Evolutionary conservation across 2,797 vertebrate species (phyloP), one percentile per base, ranked within the genome.

Genomic region (Tachyglossus aculeatus): DNA sequence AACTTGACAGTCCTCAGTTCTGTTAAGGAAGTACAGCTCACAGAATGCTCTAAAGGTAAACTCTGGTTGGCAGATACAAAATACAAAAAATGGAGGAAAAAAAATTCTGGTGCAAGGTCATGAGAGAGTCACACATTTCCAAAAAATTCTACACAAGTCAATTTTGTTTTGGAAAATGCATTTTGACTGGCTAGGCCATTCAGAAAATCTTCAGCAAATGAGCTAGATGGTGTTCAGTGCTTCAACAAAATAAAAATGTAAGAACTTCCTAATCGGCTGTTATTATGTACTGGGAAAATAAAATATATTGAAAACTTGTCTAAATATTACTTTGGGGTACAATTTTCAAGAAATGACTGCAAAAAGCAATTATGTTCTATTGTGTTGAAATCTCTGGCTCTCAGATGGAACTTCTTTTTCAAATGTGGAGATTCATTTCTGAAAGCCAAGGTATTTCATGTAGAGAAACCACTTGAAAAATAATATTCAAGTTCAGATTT

Each of bases 391-490:
- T 72, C 57, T 40, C 9, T n/a, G 22, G 25, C 36, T 40, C 43
- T 81, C 65, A 61, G 43, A 71, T 55, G 74, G 64, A 75, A 72
- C 74, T 83, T 80, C 5, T 48, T 29, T 85, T 76, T 71, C 53
- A 80, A 73, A 68, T 72, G 54, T 74, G 71, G 57, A 1, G 3
- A 80, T 87, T 81, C 45, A 29, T 70, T 77, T 70, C 54, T 40
- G 43, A 62, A 55, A 76, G 62, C 76, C 15, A 59, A 77, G 73
- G 60, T 50, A 81, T 83, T 75, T 52, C 56, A 66, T 38, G 75
- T 81, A 62, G 44, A 71, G 65, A 74, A 76, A 41, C 68, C 59
- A 57, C 80, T 81, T 76, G 69, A 78, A 67, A 73, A 79, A 69
- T 58, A 80, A 73, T 50, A 50, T 55, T 53, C 44, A 31, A 50